Base-by-base conservation (phyloP, 2,888 invertebrate genomes). In the Orthonevra nobilis region DNA sequence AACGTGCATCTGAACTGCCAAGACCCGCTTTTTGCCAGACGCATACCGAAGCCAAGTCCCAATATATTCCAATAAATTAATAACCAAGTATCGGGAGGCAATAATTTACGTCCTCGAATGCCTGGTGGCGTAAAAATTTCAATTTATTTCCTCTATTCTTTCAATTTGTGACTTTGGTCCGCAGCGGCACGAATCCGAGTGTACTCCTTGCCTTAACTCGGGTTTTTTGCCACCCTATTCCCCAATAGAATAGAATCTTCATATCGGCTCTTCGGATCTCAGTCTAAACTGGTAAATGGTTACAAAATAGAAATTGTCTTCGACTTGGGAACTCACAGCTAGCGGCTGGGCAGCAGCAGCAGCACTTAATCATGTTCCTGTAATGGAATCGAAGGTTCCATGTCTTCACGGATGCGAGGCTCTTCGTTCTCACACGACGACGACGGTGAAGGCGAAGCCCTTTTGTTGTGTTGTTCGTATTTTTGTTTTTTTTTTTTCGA, bases 221-320 rank as follows among this genome's bases (percentile, higher is more conserved):
- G 1, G 6, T 10, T 2, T 15, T 17, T 15, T 23, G 1, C 44
- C 12, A 20, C 20, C 32, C 20, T 10, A 17, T 32, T 1, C 36
- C 14, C 26, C 30, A 46, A 26, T 38, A 19, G 63, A 64, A 64
- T n/a, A n/a, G n/a, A 23, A 3, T 72, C 64, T 56, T 52, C 54
- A 73, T 79, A 79, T 79, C 79, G 66, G 60, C 66, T 42, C 19
- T 17, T 68, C 42, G n/a, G 48, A 79, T 79, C 79, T 54, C 70
- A 40, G 52, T 58, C 70, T 19, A 58, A 77, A 60, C 68, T 36
- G 56, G 64, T 60, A 54, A n/a, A 79, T 79, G 72, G 48, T 46
- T 72, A 72, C 73, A 79, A 73, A 73, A 73, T 79, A 73, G 79
- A 73, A 79, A 79, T 73, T 79, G 79, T 79, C 79, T 79, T 79